These are phyloP conservation scores for Pseudococcus longispinus DNA, from an alignment of 2,888 invertebrate species.

Conservation along the genomic window DNA sequence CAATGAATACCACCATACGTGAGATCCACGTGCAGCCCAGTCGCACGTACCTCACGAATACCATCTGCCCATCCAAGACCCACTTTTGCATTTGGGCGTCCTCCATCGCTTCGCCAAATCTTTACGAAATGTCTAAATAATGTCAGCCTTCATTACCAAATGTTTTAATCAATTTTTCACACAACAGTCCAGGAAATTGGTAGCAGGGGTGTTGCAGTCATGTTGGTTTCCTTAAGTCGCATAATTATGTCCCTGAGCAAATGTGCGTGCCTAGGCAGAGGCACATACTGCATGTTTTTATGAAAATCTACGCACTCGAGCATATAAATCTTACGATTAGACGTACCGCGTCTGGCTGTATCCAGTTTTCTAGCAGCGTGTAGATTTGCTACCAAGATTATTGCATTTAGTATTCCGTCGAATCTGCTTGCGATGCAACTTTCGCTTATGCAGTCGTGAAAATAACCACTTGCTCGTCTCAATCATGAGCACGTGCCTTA, in stretches of 20 bases:
- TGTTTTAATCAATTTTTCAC: constrained; percentile 34
- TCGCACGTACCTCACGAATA: not conserved
- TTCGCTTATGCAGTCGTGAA: not conserved
- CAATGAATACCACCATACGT: constrained; percentile 2
- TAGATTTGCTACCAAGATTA: no score
- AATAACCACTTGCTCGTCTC: not conserved
- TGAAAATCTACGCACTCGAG: not conserved
- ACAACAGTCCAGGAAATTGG: not conserved
- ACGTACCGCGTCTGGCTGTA: no score
- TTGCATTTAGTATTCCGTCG: no score
- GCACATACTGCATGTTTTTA: not conserved
- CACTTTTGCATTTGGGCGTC: constrained; percentile 4
- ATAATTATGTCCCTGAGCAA: not conserved
- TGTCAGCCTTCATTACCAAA: constrained; percentile 37
- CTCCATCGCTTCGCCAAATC: not conserved
- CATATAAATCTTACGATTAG: not conserved
- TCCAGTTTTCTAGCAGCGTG: no score
- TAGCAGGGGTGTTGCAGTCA: not conserved
- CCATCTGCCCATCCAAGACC: constrained; percentile 24
- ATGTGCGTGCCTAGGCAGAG: not conserved
- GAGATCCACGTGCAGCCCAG: constrained; percentile 17
- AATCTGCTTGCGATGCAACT: not conserved
- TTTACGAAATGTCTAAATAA: constrained; percentile 38
- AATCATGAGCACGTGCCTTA: not conserved
- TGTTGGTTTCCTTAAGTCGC: not conserved